Evolutionary conservation across 1,140 invertebrate genomes (phyloP).

Genomic region (fruit fly (Drosophila melanogaster)): Release_6_plus_ISO1_MT NT_037436.4:22312001-22312500

Average conservation of each 20-base stretch:
- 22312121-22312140: constrained; percentile 51
- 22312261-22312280: constrained; percentile 32
- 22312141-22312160: constrained; percentile 11
- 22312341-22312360: constrained; percentile 75
- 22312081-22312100: constrained; percentile 1
- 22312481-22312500: constrained; percentile 66
- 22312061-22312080: constrained; percentile 11
- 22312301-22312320: constrained; percentile 25
- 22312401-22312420: constrained; percentile 45
- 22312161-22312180: not conserved
- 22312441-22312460: constrained; percentile 75
- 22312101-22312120: constrained; percentile 46
- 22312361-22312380: constrained; percentile 28
- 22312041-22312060: constrained; percentile 24
- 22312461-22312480: constrained; percentile 72
- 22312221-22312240: constrained; percentile 82
- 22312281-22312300: constrained; percentile 48
- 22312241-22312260: constrained; percentile 79
- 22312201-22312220: constrained; percentile 80
- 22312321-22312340: constrained; percentile 65
- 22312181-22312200: constrained; percentile 10
- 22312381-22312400: constrained; percentile 28
- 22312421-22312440: constrained; percentile 63
- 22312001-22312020: constrained; percentile 31
- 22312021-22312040: constrained; percentile 38